These are phyloP conservation scores for Corythucha ciliata DNA, from an alignment of 2,888 invertebrate genomes.

Conservation along the genomic window DNA sequence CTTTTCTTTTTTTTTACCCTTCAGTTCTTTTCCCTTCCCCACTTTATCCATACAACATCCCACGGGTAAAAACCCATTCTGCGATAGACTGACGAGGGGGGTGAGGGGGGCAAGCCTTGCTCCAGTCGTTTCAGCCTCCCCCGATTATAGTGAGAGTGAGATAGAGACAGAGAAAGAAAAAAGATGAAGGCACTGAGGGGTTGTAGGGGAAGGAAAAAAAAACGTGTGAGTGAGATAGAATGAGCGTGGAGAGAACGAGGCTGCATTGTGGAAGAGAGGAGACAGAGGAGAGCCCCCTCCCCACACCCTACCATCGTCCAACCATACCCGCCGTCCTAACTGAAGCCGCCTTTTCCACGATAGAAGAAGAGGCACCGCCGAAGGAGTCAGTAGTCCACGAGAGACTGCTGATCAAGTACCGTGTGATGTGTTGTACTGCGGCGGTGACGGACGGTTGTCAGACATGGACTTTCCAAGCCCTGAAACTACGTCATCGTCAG, in stretches of 20 bases:
- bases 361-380: not conserved
- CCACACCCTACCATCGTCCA: not conserved
- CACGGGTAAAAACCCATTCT: no score
- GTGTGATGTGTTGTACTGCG: conserved; percentile 9
- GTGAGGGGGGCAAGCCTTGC: no score
- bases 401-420: no score
- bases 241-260: not conserved
- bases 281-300: not conserved
- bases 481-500: conserved; percentile 21
- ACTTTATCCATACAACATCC: no score
- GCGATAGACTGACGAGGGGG: no score
- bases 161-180: conserved; percentile 15
- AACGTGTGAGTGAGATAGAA: not conserved
- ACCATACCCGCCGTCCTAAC: no score
- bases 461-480: conserved; percentile 25
- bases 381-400: conserved; percentile 14
- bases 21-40: no score
- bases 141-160: no score
- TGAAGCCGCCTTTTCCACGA: not conserved
- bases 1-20: no score
- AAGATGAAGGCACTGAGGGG: not conserved
- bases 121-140: no score
- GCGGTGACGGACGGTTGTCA: not conserved
- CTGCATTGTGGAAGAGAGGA: not conserved
- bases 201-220: not conserved